Evolutionary conservation across 2,113 vertebrate species (phyloP).

Genomic region (Drymodes brunneopygia): DNA sequence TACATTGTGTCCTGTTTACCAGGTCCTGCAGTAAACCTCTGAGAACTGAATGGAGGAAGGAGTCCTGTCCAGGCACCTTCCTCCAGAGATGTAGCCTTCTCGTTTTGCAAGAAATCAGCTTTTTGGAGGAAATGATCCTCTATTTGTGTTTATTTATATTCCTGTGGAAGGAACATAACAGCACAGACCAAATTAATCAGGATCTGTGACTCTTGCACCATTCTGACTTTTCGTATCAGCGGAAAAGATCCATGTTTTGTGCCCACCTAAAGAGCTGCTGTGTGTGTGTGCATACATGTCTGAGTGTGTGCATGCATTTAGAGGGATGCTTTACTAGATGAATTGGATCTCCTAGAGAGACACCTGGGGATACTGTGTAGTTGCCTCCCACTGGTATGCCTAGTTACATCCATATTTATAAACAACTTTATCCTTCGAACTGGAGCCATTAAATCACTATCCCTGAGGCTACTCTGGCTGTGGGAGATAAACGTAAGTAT

Average conservation of each 20-base stretch:
- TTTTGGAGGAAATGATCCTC: background rate
- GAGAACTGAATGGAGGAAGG: background rate
- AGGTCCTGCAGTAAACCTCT: background rate
- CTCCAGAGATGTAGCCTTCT: background rate
- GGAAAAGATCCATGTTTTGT: background rate
- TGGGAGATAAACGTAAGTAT: constrained; percentile 55
- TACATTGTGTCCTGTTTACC: background rate
- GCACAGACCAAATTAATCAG: background rate
- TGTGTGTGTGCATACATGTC: background rate
- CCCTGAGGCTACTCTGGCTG: constrained; percentile 63
- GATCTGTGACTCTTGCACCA: background rate
- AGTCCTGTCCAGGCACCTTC: background rate
- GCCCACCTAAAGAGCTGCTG: background rate
- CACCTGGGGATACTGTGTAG: constrained; percentile 41
- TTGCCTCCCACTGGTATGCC: constrained; percentile 27
- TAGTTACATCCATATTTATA: constrained; percentile 74
- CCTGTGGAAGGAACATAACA: background rate
- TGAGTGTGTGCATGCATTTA: background rate
- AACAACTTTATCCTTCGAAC: constrained; percentile 65
- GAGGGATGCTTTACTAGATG: constrained; percentile 59
- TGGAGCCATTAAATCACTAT: constrained; percentile 57
- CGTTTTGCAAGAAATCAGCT: background rate
- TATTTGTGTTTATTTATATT: background rate
- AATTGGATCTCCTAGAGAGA: constrained; percentile 40
- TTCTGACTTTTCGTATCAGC: background rate